Evolutionary conservation across 2,888 invertebrate species (phyloP).

Genomic region (Dorcus hopei): DNA sequence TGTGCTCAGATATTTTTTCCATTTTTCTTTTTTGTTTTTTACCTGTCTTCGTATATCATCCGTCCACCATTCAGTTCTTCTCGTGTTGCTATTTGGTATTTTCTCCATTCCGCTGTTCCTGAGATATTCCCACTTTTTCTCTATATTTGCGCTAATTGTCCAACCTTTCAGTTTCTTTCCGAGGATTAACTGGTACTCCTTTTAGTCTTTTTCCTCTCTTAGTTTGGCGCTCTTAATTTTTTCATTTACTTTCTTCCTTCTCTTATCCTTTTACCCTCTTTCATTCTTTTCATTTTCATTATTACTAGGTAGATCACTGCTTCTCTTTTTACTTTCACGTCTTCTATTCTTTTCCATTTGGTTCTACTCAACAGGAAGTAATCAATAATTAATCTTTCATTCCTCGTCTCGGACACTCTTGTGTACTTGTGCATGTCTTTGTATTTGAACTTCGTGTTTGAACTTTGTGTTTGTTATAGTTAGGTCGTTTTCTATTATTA

Average conservation of each 20-base stretch:
- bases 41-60: no score
- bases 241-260: neutral
- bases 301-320: neutral
- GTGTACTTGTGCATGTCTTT: no score
- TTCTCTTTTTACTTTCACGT: slow-evolving; percentile 6
- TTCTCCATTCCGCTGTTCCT: no score
- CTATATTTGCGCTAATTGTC: no score
- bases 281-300: neutral
- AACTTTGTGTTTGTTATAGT: neutral
- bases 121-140: no score
- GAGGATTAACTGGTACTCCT: neutral
- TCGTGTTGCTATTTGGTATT: no score
- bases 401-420: no score
- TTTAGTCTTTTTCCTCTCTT: slow-evolving; percentile 3
- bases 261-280: slow-evolving; percentile 3
- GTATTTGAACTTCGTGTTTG: no score
- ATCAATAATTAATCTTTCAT: neutral
- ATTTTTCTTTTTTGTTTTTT: no score
- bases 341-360: slow-evolving; percentile 3
- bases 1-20: no score
- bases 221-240: slow-evolving; percentile 8
- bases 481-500: slow-evolving; percentile 8
- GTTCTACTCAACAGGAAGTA: slow-evolving; percentile 3
- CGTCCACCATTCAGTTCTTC: no score
- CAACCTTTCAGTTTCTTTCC: no score